phyloP scores from a whole-genome alignment of 2,797 vertebrate species.

The Neopelma chrysocephalum region DNA sequence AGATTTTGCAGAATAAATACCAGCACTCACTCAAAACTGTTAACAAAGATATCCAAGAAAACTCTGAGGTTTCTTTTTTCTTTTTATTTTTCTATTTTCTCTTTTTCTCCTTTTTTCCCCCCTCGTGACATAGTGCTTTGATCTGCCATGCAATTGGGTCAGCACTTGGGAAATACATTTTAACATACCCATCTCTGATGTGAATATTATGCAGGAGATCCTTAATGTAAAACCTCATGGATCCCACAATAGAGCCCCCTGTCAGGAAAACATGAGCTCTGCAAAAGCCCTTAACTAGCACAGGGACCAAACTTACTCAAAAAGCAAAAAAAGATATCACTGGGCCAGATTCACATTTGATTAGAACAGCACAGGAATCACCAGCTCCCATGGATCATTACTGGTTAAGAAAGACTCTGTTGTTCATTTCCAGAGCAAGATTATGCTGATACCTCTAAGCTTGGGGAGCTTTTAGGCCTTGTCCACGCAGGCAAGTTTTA shows the following conservation, averaged over 20 bases:
- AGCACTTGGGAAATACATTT: slow-evolving; percentile 60
- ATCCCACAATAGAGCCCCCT: neutral
- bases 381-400: neutral
- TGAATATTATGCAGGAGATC: neutral
- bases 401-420: neutral
- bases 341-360: neutral
- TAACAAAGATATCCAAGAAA: slow-evolving; percentile 40
- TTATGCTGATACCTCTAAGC: neutral
- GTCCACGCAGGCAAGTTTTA: neutral
- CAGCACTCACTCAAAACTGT: neutral
- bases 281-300: neutral
- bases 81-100: neutral
- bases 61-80: neutral
- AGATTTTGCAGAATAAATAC: neutral
- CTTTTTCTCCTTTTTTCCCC: neutral
- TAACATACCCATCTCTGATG: neutral
- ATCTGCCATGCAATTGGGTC: slow-evolving; percentile 67
- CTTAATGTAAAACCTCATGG: neutral
- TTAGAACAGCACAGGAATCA: neutral
- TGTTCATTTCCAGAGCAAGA: neutral
- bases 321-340: neutral
- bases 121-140: neutral
- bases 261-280: neutral
- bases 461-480: neutral
- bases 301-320: neutral